A percentile compares a stretch with the other conserved stretches of the same genome.
Evolutionary conservation across 2,888 invertebrate species (phyloP).

Genomic region (Acleris laterana): DNA sequence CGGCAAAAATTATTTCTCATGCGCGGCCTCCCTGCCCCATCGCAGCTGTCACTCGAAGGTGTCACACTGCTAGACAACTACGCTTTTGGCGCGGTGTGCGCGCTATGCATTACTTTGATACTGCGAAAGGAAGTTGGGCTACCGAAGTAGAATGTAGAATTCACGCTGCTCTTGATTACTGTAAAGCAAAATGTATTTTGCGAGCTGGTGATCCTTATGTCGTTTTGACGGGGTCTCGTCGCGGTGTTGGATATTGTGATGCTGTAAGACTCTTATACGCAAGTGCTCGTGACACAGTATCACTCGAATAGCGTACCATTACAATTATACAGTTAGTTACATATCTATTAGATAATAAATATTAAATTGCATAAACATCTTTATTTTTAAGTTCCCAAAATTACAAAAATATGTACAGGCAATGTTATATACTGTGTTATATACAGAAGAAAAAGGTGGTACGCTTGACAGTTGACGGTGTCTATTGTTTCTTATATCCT

Average conservation of each 20-base stretch:
- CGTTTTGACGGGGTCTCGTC: constrained; percentile 67
- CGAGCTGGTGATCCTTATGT: constrained; percentile 74
- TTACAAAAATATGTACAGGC: too few relatives aligned
- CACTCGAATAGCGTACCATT: constrained; percentile 37
- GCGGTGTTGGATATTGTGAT: constrained; percentile 75
- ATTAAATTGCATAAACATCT: too few relatives aligned
- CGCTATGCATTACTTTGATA: constrained; percentile 80
- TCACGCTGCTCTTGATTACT: constrained; percentile 71
- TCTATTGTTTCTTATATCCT: too few relatives aligned
- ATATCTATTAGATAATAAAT: too few relatives aligned
- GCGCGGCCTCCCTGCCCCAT: constrained; percentile 90
- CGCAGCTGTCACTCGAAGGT: constrained; percentile 88
- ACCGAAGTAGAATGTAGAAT: constrained; percentile 69
- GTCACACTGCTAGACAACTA: constrained; percentile 86
- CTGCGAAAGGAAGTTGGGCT: constrained; percentile 59
- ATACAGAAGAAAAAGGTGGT: too few relatives aligned
- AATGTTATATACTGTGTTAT: too few relatives aligned
- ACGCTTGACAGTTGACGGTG: too few relatives aligned
- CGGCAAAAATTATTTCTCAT: constrained; percentile 88
- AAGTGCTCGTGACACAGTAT: constrained; percentile 64
- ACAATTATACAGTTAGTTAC: neutral
- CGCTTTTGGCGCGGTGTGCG: constrained; percentile 81
- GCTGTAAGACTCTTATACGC: constrained; percentile 70
- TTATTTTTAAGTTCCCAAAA: too few relatives aligned
- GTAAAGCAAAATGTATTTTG: constrained; percentile 72